phyloP scores from a whole-genome alignment of 2,888 invertebrate species.

The Polydrusus tereticollis region DNA sequence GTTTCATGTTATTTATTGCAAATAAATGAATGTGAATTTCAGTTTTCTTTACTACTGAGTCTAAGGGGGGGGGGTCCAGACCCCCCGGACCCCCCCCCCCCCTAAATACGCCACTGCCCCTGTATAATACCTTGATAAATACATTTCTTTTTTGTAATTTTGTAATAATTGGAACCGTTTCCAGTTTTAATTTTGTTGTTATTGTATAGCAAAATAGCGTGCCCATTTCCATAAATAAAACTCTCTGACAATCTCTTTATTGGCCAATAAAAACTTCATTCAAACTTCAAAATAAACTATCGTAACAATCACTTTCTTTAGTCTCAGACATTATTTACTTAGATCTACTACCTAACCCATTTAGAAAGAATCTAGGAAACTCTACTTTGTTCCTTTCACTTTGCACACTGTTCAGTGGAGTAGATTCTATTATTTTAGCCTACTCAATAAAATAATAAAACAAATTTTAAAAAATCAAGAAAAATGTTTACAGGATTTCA shows the following conservation, averaged over 20 bases:
- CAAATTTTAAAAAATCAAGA: no score
- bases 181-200: constrained; percentile 37
- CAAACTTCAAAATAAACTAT: constrained; percentile 24
- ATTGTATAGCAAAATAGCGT: constrained; percentile 25
- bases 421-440: background rate
- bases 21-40: no score
- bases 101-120: no score
- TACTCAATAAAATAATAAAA: no score
- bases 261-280: constrained; percentile 31
- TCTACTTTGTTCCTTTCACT: background rate
- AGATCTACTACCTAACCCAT: constrained; percentile 23
- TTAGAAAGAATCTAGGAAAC: constrained; percentile 2
- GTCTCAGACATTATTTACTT: constrained; percentile 23
- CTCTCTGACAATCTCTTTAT: constrained; percentile 22
- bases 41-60: no score
- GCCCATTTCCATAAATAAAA: constrained; percentile 24
- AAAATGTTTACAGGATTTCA: no score
- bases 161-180: constrained; percentile 19
- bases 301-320: constrained; percentile 15
- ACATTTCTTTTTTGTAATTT: constrained; percentile 10
- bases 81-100: no score
- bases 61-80: no score
- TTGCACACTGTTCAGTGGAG: background rate
- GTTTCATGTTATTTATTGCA: no score
- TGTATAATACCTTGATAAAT: constrained; percentile 28